These are phyloP conservation scores for Bombus waltoni DNA, from an alignment of 1,140 invertebrate species.

Conservation along the genomic window DNA sequence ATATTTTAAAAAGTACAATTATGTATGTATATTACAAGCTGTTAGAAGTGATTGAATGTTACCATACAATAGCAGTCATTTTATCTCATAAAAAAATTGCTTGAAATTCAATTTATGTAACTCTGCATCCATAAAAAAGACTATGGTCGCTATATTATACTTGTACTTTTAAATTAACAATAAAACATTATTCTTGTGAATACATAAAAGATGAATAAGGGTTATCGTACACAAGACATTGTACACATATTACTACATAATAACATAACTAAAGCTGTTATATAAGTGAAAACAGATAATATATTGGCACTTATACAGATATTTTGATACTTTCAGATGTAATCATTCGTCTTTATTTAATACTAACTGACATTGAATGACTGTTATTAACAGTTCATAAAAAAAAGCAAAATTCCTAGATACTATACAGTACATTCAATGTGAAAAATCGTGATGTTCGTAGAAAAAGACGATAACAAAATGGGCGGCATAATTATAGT, in stretches of 20 bases:
- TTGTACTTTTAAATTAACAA: too few species aligned
- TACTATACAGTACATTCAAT: background rate
- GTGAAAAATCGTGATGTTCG: background rate
- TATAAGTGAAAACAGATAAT: background rate
- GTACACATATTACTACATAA: background rate
- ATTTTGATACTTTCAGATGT: slow-evolving; percentile 5
- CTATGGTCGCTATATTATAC: background rate
- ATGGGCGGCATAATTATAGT: background rate
- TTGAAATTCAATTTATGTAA: background rate
- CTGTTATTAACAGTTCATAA: background rate
- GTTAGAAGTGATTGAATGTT: background rate
- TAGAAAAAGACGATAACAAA: background rate
- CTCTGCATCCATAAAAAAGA: background rate
- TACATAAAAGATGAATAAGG: background rate
- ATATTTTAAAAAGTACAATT: too few species aligned
- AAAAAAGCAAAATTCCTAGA: background rate
- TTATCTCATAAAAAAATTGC: background rate
- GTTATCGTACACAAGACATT: background rate
- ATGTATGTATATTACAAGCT: too few species aligned
- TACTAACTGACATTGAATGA: background rate
- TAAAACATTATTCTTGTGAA: too few species aligned
- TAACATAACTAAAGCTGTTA: background rate
- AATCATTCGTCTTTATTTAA: background rate
- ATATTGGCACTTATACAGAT: slow-evolving; percentile 14
- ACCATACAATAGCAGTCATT: background rate